Percentiles rank a stretch among this genome's conserved stretches.
Evolutionary conservation across 2,797 vertebrate species (phyloP).

Genomic region (Atherinosoma microstoma): DNA sequence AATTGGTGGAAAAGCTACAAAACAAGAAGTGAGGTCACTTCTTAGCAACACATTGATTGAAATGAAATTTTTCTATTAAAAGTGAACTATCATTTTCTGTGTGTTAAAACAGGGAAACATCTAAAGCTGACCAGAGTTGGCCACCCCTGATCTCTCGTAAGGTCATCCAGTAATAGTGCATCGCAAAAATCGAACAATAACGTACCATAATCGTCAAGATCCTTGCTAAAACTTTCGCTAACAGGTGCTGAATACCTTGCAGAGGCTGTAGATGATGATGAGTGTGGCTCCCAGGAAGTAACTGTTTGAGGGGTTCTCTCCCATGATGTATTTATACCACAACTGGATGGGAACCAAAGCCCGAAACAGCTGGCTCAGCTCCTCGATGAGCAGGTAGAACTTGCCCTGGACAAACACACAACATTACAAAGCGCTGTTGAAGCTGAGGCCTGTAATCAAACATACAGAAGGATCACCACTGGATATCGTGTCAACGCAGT

Average conservation of each 20-base stretch:
- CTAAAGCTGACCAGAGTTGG: too few relatives aligned
- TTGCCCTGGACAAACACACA: conserved; percentile 87
- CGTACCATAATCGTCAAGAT: not conserved
- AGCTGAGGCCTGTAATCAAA: not conserved
- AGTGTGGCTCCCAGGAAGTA: conserved; percentile 94
- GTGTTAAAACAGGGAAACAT: too few relatives aligned
- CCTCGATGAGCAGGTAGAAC: conserved; percentile 96
- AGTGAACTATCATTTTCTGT: too few relatives aligned
- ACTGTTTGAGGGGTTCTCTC: conserved; percentile 92
- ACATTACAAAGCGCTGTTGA: not conserved
- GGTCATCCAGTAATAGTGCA: not conserved
- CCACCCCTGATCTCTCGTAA: too few relatives aligned
- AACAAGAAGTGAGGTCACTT: too few relatives aligned
- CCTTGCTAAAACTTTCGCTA: not conserved
- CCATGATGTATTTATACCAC: conserved; percentile 99
- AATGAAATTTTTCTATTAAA: too few relatives aligned
- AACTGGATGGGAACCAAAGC: conserved; percentile 96
- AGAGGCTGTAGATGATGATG: conserved; percentile 96
- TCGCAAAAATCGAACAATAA: not conserved
- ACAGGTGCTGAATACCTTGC: conserved; percentile 85
- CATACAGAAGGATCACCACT: not conserved
- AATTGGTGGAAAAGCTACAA: too few relatives aligned
- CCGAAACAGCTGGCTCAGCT: conserved; percentile 97
- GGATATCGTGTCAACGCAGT: not conserved
- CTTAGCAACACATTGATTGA: too few relatives aligned